Evolutionary conservation across 2,888 invertebrate species (phyloP).

Genomic region (Cataglyphis rosenhaueri): DNA sequence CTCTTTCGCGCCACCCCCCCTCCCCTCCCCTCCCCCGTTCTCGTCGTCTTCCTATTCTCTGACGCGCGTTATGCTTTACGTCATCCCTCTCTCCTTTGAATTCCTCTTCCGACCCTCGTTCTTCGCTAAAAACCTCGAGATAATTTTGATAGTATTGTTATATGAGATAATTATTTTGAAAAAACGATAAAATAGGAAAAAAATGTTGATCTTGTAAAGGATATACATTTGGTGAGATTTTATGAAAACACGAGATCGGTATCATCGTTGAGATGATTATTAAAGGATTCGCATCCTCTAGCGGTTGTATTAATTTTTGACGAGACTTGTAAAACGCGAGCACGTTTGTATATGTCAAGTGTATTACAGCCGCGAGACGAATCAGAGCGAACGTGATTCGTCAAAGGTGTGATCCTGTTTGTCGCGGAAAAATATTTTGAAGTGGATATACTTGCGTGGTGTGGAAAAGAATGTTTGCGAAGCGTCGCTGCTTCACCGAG

Average conservation of each 20-base stretch:
- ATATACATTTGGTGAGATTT: background rate
- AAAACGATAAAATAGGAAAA: background rate
- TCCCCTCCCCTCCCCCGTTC: background rate
- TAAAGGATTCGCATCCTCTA: background rate
- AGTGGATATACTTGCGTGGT: conserved; percentile 1
- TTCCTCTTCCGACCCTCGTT: conserved; percentile 10
- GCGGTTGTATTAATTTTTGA: conserved; percentile 2
- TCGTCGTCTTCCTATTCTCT: conserved; percentile 3
- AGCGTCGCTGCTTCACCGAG: conserved; percentile 18
- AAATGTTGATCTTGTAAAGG: background rate
- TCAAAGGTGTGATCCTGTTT: conserved; percentile 39
- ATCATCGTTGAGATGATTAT: background rate
- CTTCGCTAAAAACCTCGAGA: conserved; percentile 19
- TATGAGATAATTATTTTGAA: background rate
- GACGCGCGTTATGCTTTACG: conserved; percentile 31
- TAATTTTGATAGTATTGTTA: background rate
- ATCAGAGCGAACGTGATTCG: conserved; percentile 26
- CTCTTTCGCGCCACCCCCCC: conserved; percentile 23
- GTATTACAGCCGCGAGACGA: conserved; percentile 16
- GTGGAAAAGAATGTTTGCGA: conserved; percentile 26
- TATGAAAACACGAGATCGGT: conserved; percentile 2
- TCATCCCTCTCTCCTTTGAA: conserved; percentile 8
- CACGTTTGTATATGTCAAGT: background rate
- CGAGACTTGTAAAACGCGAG: background rate
- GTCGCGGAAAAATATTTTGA: conserved; percentile 42